These are phyloP conservation scores for Andrena flavipes DNA, from an alignment of 2,888 invertebrate species.

Conservation along the genomic window DNA sequence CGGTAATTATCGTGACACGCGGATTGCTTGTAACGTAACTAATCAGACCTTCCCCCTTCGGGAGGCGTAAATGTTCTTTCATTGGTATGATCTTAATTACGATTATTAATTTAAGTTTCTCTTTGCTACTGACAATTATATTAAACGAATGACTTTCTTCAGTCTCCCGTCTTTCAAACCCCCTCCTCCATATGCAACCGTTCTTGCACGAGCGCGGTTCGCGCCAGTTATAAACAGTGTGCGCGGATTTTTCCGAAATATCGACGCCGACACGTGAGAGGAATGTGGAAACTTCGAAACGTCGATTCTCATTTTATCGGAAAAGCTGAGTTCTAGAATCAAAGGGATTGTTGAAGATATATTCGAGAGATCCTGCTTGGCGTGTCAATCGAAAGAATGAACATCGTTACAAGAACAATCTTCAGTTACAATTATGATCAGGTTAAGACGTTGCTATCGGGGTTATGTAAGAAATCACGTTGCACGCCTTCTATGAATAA, in stretches of 20 bases:
- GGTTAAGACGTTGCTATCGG: not conserved
- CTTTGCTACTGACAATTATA: not conserved
- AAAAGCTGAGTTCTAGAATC: not conserved
- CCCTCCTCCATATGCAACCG: too few relatives aligned
- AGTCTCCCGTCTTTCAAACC: too few relatives aligned
- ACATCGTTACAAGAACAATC: not conserved
- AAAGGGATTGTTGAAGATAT: not conserved
- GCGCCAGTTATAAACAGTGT: too few relatives aligned
- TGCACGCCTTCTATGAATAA: not conserved
- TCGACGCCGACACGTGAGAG: too few relatives aligned
- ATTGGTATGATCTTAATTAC: not conserved
- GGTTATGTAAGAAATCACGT: conserved; percentile 22
- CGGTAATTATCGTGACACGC: too few relatives aligned
- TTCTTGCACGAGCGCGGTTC: too few relatives aligned
- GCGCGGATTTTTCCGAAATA: too few relatives aligned
- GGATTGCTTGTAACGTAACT: not conserved
- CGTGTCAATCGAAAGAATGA: not conserved
- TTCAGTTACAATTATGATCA: not conserved
- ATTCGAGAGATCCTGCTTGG: not conserved
- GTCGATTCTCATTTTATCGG: too few relatives aligned
- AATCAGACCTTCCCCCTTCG: too few relatives aligned
- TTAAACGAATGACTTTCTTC: not conserved
- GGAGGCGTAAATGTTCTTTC: not conserved
- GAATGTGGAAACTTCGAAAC: too few relatives aligned
- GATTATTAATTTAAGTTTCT: not conserved